Conservation (phyloP, 2,797 vertebrate genomes). For the Scleropages formosus region DNA sequence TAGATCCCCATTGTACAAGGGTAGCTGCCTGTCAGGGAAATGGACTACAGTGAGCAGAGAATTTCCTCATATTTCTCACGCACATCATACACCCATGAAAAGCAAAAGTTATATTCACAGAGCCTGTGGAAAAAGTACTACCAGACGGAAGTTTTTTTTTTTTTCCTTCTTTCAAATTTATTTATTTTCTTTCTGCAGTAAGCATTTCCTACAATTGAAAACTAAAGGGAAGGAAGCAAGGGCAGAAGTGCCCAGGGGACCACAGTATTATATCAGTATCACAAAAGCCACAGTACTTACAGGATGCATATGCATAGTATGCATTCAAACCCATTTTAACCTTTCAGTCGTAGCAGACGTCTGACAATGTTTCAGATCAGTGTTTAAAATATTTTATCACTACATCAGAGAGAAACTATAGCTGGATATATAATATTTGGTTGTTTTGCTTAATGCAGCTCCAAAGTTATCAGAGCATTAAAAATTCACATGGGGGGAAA, state of each 20-base stretch:
- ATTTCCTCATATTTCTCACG: not conserved
- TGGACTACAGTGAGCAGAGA: conserved; percentile 29
- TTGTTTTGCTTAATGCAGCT: not conserved
- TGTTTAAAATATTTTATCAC: conserved; percentile 40
- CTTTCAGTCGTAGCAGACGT: not conserved
- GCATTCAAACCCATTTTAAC: not conserved
- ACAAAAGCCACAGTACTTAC: conserved; percentile 37
- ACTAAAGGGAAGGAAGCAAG: conserved; percentile 59
- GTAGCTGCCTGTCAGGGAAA: conserved; percentile 77
- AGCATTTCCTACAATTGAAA: conserved; percentile 74
- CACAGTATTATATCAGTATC: conserved; percentile 28
- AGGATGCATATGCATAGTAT: conserved; percentile 7
- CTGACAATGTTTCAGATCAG: not conserved
- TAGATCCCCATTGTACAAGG: conserved; percentile 86
- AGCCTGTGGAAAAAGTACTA: not conserved
- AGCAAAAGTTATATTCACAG: not conserved
- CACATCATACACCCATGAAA: not conserved
- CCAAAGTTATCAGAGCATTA: conserved; percentile 34
- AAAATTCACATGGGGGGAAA: conserved; percentile 21
- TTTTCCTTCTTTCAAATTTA: too few relatives aligned
- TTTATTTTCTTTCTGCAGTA: conserved; percentile 37
- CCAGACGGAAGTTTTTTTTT: not conserved
- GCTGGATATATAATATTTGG: conserved; percentile 24
- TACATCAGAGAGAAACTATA: conserved; percentile 28
- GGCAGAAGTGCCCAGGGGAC: conserved; percentile 58